A percentile compares a stretch with the other conserved stretches of the same genome.
Evolutionary conservation across 2,888 invertebrate genomes (phyloP).

Genomic region (Dexiosoma caninum): DNA sequence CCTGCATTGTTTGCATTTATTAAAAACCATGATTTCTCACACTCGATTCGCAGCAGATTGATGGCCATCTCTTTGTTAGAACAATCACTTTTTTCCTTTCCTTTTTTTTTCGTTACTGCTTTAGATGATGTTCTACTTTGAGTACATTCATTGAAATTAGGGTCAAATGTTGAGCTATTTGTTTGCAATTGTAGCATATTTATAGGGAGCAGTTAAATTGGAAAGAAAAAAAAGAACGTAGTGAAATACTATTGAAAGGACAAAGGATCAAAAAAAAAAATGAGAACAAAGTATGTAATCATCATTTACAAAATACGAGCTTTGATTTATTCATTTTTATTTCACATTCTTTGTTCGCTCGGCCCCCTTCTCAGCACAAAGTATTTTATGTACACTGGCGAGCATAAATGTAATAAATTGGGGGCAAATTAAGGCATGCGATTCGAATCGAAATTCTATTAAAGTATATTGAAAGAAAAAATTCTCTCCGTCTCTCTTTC

Average conservation of each 20-base stretch:
- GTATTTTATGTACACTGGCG: not conserved
- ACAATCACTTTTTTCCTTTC: not conserved
- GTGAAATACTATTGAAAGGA: conserved; percentile 2
- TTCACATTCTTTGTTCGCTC: not conserved
- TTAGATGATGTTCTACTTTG: not conserved
- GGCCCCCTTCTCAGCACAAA: not conserved
- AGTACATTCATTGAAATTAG: conserved; percentile 55
- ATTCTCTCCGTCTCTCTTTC: no score
- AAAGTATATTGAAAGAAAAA: no score
- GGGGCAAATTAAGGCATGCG: no score
- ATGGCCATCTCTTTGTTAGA: not conserved
- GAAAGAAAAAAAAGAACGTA: not conserved
- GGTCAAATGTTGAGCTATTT: conserved; percentile 60
- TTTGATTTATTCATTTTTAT: conserved; percentile 2
- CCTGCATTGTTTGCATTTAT: no score
- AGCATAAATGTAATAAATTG: no score
- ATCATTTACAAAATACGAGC: conserved; percentile 36
- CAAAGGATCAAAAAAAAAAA: conserved; percentile 3
- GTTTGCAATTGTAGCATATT: conserved; percentile 57
- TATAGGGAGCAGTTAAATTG: conserved; percentile 39
- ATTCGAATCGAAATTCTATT: no score
- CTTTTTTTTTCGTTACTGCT: not conserved
- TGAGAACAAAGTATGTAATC: conserved; percentile 47
- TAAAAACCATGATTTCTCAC: no score
- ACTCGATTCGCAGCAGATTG: no score